These are phyloP conservation scores for Hetaerina titia DNA, from an alignment of 2,888 invertebrate genomes.

Conservation along the genomic window DNA sequence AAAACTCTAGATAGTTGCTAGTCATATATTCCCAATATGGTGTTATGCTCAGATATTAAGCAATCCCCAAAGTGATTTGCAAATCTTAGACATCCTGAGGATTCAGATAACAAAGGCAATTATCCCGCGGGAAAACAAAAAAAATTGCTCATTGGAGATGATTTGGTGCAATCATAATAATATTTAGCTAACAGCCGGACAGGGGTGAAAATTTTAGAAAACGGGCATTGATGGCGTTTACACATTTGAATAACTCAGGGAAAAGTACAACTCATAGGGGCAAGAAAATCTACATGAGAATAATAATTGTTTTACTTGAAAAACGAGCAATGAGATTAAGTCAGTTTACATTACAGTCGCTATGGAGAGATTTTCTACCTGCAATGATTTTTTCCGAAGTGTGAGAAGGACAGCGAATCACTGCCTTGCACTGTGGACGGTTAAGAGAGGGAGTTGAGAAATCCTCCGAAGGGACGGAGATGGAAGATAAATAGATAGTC, in stretches of 20 bases:
- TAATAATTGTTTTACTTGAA: background rate
- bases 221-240: background rate
- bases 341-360: background rate
- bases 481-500: background rate
- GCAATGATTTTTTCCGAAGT: background rate
- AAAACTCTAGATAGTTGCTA: too few species aligned
- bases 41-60: too few species aligned
- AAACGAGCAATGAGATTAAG: background rate
- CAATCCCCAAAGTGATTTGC: too few species aligned
- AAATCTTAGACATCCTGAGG: too few species aligned
- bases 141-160: too few species aligned
- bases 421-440: background rate
- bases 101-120: too few species aligned
- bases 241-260: background rate
- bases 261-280: background rate
- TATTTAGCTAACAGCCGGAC: too few species aligned
- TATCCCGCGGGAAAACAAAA: too few species aligned
- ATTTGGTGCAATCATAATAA: too few species aligned
- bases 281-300: background rate
- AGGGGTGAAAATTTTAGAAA: too few species aligned
- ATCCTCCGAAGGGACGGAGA: background rate
- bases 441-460: background rate
- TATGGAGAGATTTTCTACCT: background rate
- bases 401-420: background rate
- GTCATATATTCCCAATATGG: too few species aligned